Conservation (phyloP, 35 echinoderm and acorn worm genomes). For the Diadema setosum region DNA sequence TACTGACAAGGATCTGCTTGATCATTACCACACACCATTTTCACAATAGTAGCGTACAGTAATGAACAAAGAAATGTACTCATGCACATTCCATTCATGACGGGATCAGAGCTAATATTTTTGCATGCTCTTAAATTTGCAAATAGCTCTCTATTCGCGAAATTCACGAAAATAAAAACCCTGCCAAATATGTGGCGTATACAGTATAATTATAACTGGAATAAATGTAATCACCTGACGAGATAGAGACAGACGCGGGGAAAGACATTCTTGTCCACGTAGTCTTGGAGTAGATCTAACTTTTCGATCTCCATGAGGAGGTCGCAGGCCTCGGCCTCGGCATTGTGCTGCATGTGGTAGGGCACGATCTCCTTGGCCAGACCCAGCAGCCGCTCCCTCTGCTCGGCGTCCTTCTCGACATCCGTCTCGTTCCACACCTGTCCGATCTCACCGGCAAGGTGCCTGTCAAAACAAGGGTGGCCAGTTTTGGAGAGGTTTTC, state of each 20-base stretch:
- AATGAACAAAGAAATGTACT: no score
- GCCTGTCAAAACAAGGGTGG: conserved; percentile 17
- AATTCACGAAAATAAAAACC: no score
- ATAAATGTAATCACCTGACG: conserved; percentile 63
- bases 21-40: no score
- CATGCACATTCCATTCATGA: no score
- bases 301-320: conserved; percentile 97
- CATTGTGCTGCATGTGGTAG: conserved; percentile 98
- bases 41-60: no score
- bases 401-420: conserved; percentile 43
- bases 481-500: not conserved
- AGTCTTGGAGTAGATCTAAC: conserved; percentile 75
- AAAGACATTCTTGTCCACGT: conserved; percentile 81
- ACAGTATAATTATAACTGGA: no score
- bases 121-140: no score
- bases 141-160: no score
- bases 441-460: conserved; percentile 91
- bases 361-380: conserved; percentile 86
- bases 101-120: no score
- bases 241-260: conserved; percentile 90
- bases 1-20: no score
- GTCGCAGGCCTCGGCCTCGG: conserved; percentile 96
- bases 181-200: no score
- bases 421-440: conserved; percentile 83
- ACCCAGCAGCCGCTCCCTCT: conserved; percentile 52